A percentile compares a stretch with the other conserved stretches of the same genome.
Conservation (phyloP, 2,888 invertebrate genomes). For the Scaptomyza cyrtandrae region DNA sequence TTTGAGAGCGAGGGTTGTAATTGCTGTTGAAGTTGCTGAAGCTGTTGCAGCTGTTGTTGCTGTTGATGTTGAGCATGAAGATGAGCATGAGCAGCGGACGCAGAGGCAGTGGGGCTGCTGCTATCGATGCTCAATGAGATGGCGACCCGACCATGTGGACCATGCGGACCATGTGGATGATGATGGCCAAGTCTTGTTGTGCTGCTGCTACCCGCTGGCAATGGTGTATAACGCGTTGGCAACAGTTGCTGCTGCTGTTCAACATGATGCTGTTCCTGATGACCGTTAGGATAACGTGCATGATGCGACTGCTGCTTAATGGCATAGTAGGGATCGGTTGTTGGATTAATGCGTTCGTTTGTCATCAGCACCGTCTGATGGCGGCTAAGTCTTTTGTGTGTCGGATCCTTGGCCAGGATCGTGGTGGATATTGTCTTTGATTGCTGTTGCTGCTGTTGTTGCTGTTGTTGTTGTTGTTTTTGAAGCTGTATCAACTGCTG, state of each 20-base stretch:
- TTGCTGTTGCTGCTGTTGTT: conserved; percentile 52
- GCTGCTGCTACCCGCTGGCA: conserved; percentile 49
- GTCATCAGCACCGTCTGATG: conserved; percentile 74
- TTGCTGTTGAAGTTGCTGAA: not conserved
- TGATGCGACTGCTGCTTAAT: conserved; percentile 53
- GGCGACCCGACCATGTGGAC: conserved; percentile 60
- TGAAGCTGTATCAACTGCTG: conserved; percentile 30
- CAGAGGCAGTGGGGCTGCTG: conserved; percentile 45
- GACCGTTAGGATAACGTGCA: conserved; percentile 30
- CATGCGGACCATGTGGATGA: not conserved
- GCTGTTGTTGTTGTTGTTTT: conserved; percentile 41
- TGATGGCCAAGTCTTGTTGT: conserved; percentile 67
- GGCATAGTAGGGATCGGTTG: conserved; percentile 61
- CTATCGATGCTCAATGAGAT: conserved; percentile 73
- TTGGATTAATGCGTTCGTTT: conserved; percentile 5
- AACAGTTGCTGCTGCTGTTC: conserved; percentile 19
- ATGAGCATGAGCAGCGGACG: not conserved
- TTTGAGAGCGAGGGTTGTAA: conserved; percentile 59
- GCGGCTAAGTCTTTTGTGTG: conserved; percentile 76
- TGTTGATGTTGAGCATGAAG: conserved; percentile 4
- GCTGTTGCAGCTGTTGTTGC: conserved; percentile 60
- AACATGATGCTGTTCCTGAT: conserved; percentile 7
- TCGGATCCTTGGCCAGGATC: conserved; percentile 73
- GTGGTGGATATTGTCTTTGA: conserved; percentile 76
- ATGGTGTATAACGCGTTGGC: conserved; percentile 65